Conservation (phyloP, 2,113 vertebrate species). For the Phrynosoma blainvillii region DNA sequence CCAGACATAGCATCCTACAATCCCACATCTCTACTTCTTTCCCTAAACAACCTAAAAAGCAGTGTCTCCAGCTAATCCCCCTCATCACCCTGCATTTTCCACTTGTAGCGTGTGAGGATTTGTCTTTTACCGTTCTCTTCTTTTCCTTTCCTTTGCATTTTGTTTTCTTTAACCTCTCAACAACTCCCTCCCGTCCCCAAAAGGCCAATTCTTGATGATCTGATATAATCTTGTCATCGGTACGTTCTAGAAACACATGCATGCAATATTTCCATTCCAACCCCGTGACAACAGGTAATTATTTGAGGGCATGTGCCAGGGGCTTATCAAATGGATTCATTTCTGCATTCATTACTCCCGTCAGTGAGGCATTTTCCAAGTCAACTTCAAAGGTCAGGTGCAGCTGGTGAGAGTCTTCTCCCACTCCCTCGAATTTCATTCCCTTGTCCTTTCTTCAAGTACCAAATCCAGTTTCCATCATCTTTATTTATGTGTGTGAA, state of each 20-base stretch:
- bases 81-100: too few relatives aligned
- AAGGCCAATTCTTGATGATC: not conserved
- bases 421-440: not conserved
- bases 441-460: not conserved
- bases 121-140: too few relatives aligned
- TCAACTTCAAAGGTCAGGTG: constrained; percentile 15
- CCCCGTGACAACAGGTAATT: constrained; percentile 10
- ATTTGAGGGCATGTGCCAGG: not conserved
- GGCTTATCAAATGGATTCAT: constrained; percentile 5
- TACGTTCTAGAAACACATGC: not conserved
- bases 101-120: too few relatives aligned
- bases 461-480: not conserved
- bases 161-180: too few relatives aligned
- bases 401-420: not conserved
- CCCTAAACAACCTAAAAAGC: too few relatives aligned
- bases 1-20: too few relatives aligned
- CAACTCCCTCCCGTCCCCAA: not conserved
- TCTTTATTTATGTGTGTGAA: not conserved
- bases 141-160: too few relatives aligned
- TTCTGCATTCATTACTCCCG: not conserved
- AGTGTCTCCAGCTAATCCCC: too few relatives aligned
- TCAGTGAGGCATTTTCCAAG: not conserved
- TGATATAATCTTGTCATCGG: not conserved
- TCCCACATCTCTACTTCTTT: too few relatives aligned
- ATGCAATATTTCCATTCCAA: not conserved